Percentiles rank a stretch among this genome's conserved stretches.
These are phyloP conservation scores for Sturnira hondurensis DNA, from an alignment of 2,113 vertebrate species.

Conservation along the genomic window DNA sequence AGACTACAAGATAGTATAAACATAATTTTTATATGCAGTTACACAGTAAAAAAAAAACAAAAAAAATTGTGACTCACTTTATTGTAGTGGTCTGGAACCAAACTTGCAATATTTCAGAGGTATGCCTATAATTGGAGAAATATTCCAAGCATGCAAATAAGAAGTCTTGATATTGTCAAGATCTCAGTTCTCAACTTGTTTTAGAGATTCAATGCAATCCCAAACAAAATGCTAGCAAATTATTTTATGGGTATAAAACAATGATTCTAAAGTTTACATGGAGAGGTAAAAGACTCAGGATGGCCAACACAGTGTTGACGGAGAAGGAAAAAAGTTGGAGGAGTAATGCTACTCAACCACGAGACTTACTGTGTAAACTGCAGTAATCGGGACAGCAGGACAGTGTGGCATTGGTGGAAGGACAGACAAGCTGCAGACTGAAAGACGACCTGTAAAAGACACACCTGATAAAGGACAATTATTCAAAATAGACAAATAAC, in stretches of 20 bases:
- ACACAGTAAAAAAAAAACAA: not conserved
- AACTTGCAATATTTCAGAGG: not conserved
- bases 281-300: not conserved
- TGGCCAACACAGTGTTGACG: not conserved
- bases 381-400: not conserved
- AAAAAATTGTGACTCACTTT: not conserved
- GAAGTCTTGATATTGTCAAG: not conserved
- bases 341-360: not conserved
- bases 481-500: not conserved
- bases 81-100: not conserved
- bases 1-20: not conserved
- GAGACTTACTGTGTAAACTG: not conserved
- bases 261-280: not conserved
- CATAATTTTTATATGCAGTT: not conserved
- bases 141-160: not conserved
- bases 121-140: not conserved
- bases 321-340: not conserved
- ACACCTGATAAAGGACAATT: not conserved
- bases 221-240: not conserved
- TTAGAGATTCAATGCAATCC: not conserved
- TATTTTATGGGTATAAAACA: not conserved
- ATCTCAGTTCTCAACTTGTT: not conserved
- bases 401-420: no score
- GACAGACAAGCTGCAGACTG: not conserved
- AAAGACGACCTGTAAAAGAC: not conserved